Base-by-base conservation (phyloP, 1,140 invertebrate species). In the Drosophila hydei region DNA sequence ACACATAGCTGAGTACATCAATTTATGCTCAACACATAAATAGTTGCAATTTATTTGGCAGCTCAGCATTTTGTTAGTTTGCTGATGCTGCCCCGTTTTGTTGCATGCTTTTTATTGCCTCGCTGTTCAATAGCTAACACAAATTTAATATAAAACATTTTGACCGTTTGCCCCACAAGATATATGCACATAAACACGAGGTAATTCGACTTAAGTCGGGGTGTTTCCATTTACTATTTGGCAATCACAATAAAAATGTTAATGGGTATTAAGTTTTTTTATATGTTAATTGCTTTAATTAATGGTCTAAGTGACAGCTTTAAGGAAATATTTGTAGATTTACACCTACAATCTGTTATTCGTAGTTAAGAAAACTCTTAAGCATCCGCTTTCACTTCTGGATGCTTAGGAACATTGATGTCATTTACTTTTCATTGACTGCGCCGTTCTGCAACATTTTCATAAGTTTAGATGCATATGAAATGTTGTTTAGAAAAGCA, bases 121-220 rank as follows among this genome's bases (percentile, higher is more conserved):
- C 14, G 38, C 50, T 38, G 40, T 7, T 14, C 65, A 72, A 64
- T 67, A 72, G 69, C 64, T 79, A 73, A 23, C n/a, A n/a, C 23
- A 80, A 84, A 84, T 81, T 85, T 81, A 80, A 87, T 85, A 75
- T 75, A 77, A 81, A 85, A 71, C 74, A 87, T 54, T 81, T 68
- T 81, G 77, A 77, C 64, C 59, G 42, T 40, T 47, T 52, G 69
- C 73, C 43, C 74, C 58, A 52, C 48, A 23, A 55, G 36, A 68
- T 63, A 79, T 83, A 33, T 33, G 30, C 30, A 33, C 30, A 33
- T 33, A 33, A 33, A 33, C 9, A 33, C 0, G 30, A 8, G 6
- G 6, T 8, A 8, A 2, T 30, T 7, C 27, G 27, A 33, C 30
- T 33, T 11, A 0, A 18, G 38, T 9, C 14, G 38, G 6, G n/a